A percentile compares a stretch with the other conserved stretches of the same genome.
These are phyloP conservation scores for Caenorhabditis sulstoni DNA, from an alignment of 2,888 invertebrate genomes.

Conservation along the genomic window DNA sequence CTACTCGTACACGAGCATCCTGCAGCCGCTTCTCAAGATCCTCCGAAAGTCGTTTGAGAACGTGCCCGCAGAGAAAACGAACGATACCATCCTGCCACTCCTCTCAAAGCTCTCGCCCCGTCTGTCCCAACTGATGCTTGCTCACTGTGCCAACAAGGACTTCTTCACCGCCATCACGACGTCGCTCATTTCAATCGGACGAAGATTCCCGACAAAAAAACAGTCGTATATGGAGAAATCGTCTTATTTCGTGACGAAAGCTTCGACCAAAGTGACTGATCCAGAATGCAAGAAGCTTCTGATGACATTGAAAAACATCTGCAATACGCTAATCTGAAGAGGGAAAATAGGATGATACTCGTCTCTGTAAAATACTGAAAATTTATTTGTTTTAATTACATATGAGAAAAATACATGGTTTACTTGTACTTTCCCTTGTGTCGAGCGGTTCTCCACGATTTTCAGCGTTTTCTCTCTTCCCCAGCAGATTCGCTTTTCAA, in stretches of 20 bases:
- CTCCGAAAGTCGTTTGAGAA: slow-evolving; percentile 11
- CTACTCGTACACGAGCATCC: slow-evolving; percentile 23
- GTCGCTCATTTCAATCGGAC: slow-evolving; percentile 17
- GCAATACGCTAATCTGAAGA: slow-evolving; percentile 8
- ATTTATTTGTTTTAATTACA: slow-evolving; percentile 1
- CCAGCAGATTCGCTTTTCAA: not conserved
- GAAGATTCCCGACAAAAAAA: slow-evolving; percentile 23
- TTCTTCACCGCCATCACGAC: slow-evolving; percentile 19
- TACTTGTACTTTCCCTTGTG: not conserved
- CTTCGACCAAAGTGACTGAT: slow-evolving; percentile 23
- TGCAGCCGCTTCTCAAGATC: slow-evolving; percentile 16
- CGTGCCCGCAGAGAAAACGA: slow-evolving; percentile 13
- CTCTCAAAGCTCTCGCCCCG: slow-evolving; percentile 29
- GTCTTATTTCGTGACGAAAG: not conserved
- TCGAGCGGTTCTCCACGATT: slow-evolving; percentile 1
- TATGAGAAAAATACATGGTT: not conserved
- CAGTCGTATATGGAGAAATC: not conserved
- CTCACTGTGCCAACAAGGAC: not conserved
- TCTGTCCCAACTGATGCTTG: slow-evolving; percentile 18
- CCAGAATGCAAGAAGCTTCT: slow-evolving; percentile 3
- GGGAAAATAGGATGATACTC: not conserved
- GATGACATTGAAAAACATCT: slow-evolving; percentile 6
- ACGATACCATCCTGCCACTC: slow-evolving; percentile 8
- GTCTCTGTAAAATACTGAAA: slow-evolving; percentile 4
- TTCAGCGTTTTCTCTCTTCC: slow-evolving; percentile 4